Conservation (phyloP, 1,140 invertebrate species). For the Leptonema lineaticorne region DNA sequence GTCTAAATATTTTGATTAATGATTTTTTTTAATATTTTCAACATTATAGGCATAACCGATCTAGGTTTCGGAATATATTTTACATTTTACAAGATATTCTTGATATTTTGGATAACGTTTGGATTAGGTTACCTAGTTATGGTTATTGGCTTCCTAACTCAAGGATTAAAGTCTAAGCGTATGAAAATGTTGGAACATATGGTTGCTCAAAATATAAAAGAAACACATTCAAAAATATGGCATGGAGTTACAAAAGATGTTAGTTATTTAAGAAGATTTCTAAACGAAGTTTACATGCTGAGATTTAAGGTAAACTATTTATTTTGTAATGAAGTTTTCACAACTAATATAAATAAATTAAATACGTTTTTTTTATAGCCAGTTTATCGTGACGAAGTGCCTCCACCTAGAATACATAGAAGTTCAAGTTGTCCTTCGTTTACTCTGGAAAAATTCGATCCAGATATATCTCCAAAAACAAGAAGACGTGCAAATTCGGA, state of each 20-base stretch:
- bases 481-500: constrained; percentile 63
- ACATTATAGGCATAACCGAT: constrained; percentile 53
- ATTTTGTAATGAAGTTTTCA: no score
- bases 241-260: constrained; percentile 76
- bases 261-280: constrained; percentile 68
- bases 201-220: constrained; percentile 70
- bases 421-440: constrained; percentile 64
- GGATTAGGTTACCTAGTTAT: constrained; percentile 89
- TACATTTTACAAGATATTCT: constrained; percentile 70
- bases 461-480: constrained; percentile 48
- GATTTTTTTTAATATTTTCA: background rate
- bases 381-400: constrained; percentile 55
- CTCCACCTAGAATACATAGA: constrained; percentile 46
- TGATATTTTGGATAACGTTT: constrained; percentile 85
- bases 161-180: constrained; percentile 67
- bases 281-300: constrained; percentile 76
- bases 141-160: constrained; percentile 85
- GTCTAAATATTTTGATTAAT: background rate
- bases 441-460: constrained; percentile 46
- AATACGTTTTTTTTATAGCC: constrained; percentile 49
- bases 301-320: constrained; percentile 68
- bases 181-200: constrained; percentile 74
- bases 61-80: constrained; percentile 63
- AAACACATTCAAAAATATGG: constrained; percentile 75
- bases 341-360: no score